Conservation (phyloP, 2,113 vertebrate genomes). For the Solenodon paradoxus region DNA sequence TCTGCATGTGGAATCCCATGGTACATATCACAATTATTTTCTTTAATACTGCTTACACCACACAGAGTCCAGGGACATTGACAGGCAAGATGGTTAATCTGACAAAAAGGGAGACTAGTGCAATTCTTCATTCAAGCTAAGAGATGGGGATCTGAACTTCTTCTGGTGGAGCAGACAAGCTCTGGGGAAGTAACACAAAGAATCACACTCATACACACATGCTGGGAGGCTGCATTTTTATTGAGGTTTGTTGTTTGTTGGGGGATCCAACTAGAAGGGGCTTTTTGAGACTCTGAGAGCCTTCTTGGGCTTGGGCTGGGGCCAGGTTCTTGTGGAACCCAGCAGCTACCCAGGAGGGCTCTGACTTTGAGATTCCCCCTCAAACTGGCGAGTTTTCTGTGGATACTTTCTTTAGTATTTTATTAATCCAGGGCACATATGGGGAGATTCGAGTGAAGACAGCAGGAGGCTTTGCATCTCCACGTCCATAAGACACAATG, state of each 20-base stretch:
- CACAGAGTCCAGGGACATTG: not conserved
- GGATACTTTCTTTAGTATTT: conserved; percentile 33
- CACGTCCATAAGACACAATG: not conserved
- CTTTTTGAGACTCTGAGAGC: not conserved
- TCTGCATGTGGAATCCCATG: not conserved
- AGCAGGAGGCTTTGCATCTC: not conserved
- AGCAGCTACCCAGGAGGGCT: not conserved
- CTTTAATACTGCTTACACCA: not conserved
- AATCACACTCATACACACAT: not conserved
- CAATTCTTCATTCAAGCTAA: not conserved
- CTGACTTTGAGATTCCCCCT: not conserved
- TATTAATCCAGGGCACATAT: conserved; percentile 49
- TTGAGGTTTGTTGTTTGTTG: not conserved
- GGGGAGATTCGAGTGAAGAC: conserved; percentile 62
- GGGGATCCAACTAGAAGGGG: not conserved
- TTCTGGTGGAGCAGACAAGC: not conserved
- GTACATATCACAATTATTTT: not conserved
- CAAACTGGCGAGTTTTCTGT: not conserved
- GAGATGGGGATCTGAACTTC: not conserved
- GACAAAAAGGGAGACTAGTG: not conserved
- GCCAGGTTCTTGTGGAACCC: not conserved
- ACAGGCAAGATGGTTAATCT: not conserved
- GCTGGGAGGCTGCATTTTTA: not conserved
- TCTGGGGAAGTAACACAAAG: not conserved
- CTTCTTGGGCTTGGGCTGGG: not conserved